phyloP scores from a whole-genome alignment of 2,797 vertebrate species.

The Spinus pinus region DNA sequence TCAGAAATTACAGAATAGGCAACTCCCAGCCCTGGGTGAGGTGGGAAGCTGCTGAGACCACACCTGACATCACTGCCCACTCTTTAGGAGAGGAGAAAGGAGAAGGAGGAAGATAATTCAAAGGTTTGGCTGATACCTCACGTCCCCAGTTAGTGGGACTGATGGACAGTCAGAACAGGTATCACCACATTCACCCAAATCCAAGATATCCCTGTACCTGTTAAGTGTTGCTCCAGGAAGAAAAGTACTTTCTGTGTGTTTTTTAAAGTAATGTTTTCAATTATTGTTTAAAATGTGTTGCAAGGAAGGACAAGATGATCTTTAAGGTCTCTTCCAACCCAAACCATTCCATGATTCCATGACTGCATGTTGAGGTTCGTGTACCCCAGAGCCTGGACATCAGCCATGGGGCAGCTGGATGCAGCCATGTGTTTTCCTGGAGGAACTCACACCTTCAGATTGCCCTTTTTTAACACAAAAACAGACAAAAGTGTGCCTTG shows the following conservation, averaged over 20 bases:
- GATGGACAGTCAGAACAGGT: conserved; percentile 40
- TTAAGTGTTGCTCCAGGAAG: background rate
- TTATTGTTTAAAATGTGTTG: background rate
- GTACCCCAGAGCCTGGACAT: background rate
- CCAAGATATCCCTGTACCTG: background rate
- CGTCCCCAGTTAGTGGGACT: background rate
- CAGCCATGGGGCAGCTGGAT: background rate
- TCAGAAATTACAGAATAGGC: background rate
- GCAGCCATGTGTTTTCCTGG: background rate
- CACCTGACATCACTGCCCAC: background rate
- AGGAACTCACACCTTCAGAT: background rate
- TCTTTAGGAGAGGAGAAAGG: conserved; percentile 34
- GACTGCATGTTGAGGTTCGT: rapidly evolving
- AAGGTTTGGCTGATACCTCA: background rate
- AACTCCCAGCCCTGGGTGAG: background rate
- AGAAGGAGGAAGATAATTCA: conserved; percentile 27
- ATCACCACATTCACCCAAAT: conserved; percentile 46
- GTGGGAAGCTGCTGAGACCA: background rate
- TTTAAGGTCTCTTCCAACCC: background rate
- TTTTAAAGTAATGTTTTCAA: background rate
- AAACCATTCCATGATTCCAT: background rate
- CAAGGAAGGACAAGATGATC: background rate
- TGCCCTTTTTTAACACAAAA: background rate
- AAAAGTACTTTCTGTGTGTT: background rate
- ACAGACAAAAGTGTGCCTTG: background rate